Conservation (phyloP, 2,888 invertebrate species). For the Caenorhabditis uteleia region DNA sequence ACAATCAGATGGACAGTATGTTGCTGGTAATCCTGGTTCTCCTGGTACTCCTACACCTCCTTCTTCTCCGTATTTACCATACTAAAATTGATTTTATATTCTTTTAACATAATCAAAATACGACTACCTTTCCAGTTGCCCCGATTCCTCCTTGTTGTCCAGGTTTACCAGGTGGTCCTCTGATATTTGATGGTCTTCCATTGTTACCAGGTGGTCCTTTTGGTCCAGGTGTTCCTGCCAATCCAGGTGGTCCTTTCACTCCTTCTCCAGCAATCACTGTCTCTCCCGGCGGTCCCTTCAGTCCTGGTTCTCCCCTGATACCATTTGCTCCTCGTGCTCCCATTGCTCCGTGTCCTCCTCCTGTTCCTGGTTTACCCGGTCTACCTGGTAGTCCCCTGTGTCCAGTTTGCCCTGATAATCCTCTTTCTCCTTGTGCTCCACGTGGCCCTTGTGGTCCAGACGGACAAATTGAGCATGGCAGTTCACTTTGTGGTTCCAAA, state of each 20-base stretch:
- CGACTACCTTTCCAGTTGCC: conserved; percentile 52
- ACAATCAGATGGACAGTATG: conserved; percentile 58
- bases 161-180: conserved; percentile 45
- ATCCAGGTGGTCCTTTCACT: conserved; percentile 57
- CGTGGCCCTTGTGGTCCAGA: conserved; percentile 54
- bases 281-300: conserved; percentile 50
- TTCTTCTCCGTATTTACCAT: conserved; percentile 49
- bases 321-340: conserved; percentile 49
- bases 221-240: conserved; percentile 50
- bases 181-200: conserved; percentile 58
- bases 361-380: conserved; percentile 42
- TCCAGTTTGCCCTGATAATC: conserved; percentile 38
- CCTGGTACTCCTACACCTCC: conserved; percentile 54
- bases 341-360: conserved; percentile 39
- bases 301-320: conserved; percentile 39
- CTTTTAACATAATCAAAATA: conserved; percentile 7
- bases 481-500: conserved; percentile 46
- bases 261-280: conserved; percentile 58
- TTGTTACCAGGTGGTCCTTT: conserved; percentile 53
- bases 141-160: conserved; percentile 52
- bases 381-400: conserved; percentile 42
- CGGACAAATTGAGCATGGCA: conserved; percentile 60
- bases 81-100: conserved; percentile 14
- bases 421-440: conserved; percentile 56
- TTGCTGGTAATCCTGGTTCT: conserved; percentile 52